phyloP scores from a whole-genome alignment of 2,113 vertebrate species.

The Mirounga angustirostris region DNA sequence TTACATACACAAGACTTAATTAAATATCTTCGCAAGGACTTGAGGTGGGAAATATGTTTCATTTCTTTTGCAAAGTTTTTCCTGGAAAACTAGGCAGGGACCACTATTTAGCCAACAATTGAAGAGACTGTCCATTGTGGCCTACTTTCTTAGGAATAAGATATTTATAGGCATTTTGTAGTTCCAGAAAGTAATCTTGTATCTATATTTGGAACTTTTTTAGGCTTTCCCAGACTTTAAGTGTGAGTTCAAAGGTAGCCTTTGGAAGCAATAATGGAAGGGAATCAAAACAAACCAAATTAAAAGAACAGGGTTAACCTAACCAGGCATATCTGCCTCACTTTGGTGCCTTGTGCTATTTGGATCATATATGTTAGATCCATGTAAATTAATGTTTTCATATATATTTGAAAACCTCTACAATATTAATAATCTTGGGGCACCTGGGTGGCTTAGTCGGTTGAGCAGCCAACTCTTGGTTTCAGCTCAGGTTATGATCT shows the following conservation, averaged over 20 bases:
- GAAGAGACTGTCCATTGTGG: not conserved
- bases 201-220: slow-evolving; percentile 7
- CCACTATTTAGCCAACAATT: not conserved
- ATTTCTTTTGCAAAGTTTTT: not conserved
- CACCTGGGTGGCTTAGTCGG: not conserved
- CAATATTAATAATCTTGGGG: not conserved
- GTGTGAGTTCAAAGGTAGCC: slow-evolving; percentile 14
- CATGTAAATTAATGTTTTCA: not conserved
- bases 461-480: not conserved
- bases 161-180: slow-evolving; percentile 36
- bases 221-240: not conserved
- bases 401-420: not conserved
- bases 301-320: not conserved
- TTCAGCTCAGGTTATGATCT: not conserved
- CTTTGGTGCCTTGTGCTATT: not conserved
- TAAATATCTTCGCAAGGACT: slow-evolving; percentile 14
- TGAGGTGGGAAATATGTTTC: not conserved
- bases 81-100: not conserved
- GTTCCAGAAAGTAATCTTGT: slow-evolving; percentile 22
- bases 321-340: not conserved
- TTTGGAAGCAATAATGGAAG: not conserved
- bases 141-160: not conserved
- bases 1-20: not conserved
- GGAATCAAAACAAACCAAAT: not conserved
- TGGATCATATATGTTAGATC: not conserved